Conservation (phyloP, 2,797 vertebrate genomes). For the Onychomys arenicola region DNA sequence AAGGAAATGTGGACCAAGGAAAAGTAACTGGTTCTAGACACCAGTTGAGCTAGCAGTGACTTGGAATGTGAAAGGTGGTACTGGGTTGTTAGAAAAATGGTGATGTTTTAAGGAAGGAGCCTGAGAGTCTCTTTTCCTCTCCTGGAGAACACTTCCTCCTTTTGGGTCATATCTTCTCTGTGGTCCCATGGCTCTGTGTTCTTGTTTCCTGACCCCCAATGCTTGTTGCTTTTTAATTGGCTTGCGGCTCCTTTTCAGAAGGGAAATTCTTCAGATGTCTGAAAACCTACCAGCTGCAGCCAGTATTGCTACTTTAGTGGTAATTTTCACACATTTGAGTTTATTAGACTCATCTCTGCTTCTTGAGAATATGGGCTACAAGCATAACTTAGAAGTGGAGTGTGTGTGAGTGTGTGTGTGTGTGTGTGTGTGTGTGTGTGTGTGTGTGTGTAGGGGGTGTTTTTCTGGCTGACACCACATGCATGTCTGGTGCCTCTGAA, state of each 20-base stretch:
- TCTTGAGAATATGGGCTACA: conserved; percentile 1
- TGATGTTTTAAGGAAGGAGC: neutral
- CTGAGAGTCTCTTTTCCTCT: neutral
- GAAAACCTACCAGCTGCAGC: neutral
- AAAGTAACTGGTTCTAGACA: neutral
- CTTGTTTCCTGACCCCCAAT: neutral
- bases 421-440: no score
- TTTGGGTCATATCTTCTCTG: neutral
- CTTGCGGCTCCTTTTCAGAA: neutral
- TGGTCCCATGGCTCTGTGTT: neutral
- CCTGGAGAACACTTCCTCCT: neutral
- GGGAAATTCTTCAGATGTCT: neutral
- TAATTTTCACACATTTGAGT: neutral
- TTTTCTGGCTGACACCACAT: neutral
- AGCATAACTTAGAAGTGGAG: neutral
- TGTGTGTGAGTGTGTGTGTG: neutral
- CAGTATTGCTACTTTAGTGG: neutral
- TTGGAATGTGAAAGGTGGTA: neutral
- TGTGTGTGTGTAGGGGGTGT: no score
- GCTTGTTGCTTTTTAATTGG: neutral
- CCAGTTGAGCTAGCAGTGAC: neutral
- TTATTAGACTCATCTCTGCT: neutral
- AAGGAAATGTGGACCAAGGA: neutral
- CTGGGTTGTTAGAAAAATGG: neutral
- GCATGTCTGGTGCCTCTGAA: neutral